Evolutionary conservation across 2,888 invertebrate genomes (phyloP).

Genomic region (Antheraea yamamai): DNA sequence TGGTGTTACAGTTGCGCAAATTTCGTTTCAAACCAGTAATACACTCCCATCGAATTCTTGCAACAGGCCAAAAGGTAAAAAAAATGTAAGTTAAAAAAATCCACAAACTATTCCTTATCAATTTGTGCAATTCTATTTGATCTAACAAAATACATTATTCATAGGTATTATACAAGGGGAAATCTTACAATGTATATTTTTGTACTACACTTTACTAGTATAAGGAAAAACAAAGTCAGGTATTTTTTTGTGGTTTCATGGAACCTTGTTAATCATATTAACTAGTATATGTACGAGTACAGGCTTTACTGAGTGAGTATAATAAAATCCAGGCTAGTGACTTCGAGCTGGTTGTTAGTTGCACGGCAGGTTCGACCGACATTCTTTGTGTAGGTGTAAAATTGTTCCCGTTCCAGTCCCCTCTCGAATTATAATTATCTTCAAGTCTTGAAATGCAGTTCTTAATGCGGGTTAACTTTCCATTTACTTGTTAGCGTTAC

Average conservation of each 20-base stretch:
- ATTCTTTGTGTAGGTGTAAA: conserved; percentile 40
- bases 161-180: not conserved
- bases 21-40: too few relatives aligned
- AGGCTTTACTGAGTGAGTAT: not conserved
- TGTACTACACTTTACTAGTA: not conserved
- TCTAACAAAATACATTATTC: not conserved
- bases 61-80: too few relatives aligned
- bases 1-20: too few relatives aligned
- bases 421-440: conserved; percentile 45
- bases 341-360: not conserved
- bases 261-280: not conserved
- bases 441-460: conserved; percentile 19
- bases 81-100: too few relatives aligned
- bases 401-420: conserved; percentile 34
- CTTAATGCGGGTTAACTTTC: not conserved
- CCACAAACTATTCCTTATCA: too few relatives aligned
- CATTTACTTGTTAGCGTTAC: not conserved
- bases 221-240: not conserved
- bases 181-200: not conserved
- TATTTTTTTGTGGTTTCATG: not conserved
- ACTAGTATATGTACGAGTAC: not conserved
- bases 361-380: conserved; percentile 9
- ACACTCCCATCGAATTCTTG: too few relatives aligned
- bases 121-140: not conserved
- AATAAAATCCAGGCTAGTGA: conserved; percentile 6